Base-by-base conservation (phyloP, 2,888 invertebrate species). In the Drosophila setosimentum region DNA sequence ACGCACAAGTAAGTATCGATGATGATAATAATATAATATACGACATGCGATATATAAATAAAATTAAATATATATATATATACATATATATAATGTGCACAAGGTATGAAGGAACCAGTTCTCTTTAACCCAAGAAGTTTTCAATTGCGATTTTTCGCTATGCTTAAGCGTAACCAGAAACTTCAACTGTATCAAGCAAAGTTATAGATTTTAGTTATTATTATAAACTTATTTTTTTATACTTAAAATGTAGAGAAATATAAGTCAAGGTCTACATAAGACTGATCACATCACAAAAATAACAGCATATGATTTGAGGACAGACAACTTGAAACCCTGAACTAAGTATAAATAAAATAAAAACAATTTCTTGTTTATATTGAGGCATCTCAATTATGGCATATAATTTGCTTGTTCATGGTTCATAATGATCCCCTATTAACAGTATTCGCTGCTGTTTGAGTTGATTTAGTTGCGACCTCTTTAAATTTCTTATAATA, bases 1-100 rank as follows among this genome's bases (percentile, higher is more conserved):
- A 83, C 91, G 93, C 90, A 93, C 93, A 92, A 93, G 93, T 93
- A 85, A 93, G 93, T 92, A 81, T 68, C 51, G 67, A 57, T 72
- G 59, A 35, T 50, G 48, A 27, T 18, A 7, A 6, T 21, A 21
- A 45, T 8, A 16, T n/a, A 29, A 50, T 13, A 29, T n/a, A 32
- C 21, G 27, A 58, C 45, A 57, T 11, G 49, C 21, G 40, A 73
- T 51, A 65, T 53, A 57, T 63, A 45, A n/a, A 40, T 27, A 40
- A 58, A 49, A 50, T n/a, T n/a, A 29, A 29, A 40, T 29, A 21
- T 76, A 72, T 40, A 18, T 40, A 10, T 40, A 40, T 2, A 40
- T 1, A 42, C 1, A 49, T 35, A 55, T 48, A 29, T 27, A 33
- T 27, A 57, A 51, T 55, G 78, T 78, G 78, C 78, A 78, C 73